Evolutionary conservation across 2,888 invertebrate species (phyloP), one percentile per base, ranked within the genome.

Genomic region (Cybosia mesomella): DNA sequence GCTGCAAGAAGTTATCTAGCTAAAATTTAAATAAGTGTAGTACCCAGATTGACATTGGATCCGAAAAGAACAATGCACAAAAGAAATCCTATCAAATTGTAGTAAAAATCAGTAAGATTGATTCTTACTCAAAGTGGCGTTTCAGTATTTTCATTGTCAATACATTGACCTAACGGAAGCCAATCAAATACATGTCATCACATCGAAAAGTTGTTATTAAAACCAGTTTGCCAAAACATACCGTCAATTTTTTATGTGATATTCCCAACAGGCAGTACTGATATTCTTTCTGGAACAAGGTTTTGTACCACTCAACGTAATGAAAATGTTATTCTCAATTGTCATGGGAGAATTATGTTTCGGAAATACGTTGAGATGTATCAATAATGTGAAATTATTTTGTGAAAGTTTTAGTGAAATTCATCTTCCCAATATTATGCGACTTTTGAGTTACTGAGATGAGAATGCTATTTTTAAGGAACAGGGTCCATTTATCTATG

Each of bases 321-420:
- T 88, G 89, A 87, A 86, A 87, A 85, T 79, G 80, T 80, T 83
- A 80, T 83, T 82, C 67, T 75, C 83, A 81, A 87, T 87, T 82
- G 86, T 85, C 87, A 81, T 72, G 86, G 84, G 87, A 82, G 83
- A 77, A 82, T 84, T 80, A 77, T 75, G 77, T 87, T 85, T 81
- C 83, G 75, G 79, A 81, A 72, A 66, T 74, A 81, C 73, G 61
- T 22, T 32, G 73, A 75, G 68, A 81, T 79, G 70, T 81, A 79
- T 75, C 82, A 71, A 72, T 75, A 71, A 73, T 73, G 74, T 79
- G 66, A 77, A 79, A 80, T 84, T 82, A 81, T 83, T 73, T 74
- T 72, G 60, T 63, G 70, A 67, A 77, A 75, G 67, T 79, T 83
- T 79, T 36, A 64, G 55, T 64, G 63, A 73, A 73, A 75, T 71